Conservation (phyloP, 2,888 invertebrate genomes). For the Lysandra coridon region DNA sequence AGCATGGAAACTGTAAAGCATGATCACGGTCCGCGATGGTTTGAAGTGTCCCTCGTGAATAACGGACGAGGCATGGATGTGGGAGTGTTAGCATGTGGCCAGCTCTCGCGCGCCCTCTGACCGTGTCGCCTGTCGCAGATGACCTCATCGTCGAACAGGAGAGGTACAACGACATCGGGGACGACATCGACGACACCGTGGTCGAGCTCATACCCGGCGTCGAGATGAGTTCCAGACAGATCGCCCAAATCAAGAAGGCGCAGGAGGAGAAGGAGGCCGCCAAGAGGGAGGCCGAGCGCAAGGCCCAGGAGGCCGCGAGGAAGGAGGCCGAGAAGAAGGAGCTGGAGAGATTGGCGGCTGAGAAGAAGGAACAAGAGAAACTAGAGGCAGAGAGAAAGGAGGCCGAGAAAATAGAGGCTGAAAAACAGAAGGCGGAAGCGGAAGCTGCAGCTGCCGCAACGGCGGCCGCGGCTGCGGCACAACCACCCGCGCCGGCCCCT, state of each 20-base stretch:
- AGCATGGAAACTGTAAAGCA: conserved; percentile 56
- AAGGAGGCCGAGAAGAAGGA: conserved; percentile 36
- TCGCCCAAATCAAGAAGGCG: conserved; percentile 39
- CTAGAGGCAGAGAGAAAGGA: conserved; percentile 42
- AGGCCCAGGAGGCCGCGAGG: conserved; percentile 28
- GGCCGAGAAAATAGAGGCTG: conserved; percentile 35
- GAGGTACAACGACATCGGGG: conserved; percentile 94
- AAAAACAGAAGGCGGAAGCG: conserved; percentile 31
- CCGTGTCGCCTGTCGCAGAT: conserved; percentile 81
- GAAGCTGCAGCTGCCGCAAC: conserved; percentile 35
- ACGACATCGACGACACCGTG: conserved; percentile 96
- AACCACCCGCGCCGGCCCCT: conserved; percentile 40
- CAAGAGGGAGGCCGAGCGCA: conserved; percentile 30
- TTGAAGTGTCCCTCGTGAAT: conserved; percentile 33
- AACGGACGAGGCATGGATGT: conserved; percentile 40
- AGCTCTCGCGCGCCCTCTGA: conserved; percentile 39
- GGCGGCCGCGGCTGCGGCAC: conserved; percentile 13
- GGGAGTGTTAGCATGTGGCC: conserved; percentile 42
- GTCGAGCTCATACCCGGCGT: conserved; percentile 87
- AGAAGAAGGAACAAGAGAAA: conserved; percentile 44
- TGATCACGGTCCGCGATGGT: conserved; percentile 41
- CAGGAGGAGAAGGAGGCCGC: conserved; percentile 29
- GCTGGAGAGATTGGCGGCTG: conserved; percentile 34
- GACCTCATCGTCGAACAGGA: conserved; percentile 93
- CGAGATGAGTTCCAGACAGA: conserved; percentile 66